phyloP scores from a whole-genome alignment of 1,140 invertebrate species.

The Drosophila oshimai region DNA sequence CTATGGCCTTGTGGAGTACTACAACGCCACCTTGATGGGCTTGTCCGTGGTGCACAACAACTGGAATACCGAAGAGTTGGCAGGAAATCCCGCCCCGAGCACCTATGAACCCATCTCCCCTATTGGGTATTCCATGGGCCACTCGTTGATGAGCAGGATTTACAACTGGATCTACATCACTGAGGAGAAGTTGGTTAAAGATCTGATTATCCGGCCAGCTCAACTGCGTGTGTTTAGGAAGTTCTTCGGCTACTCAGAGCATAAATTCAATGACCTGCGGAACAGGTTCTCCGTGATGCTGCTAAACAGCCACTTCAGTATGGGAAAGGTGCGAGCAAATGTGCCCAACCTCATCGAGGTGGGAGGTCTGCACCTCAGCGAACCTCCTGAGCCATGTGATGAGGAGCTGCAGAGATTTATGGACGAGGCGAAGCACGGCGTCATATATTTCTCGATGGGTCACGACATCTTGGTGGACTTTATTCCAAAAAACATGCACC shows the following conservation, averaged over 20 bases:
- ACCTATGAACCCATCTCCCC: constrained; percentile 69
- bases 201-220: constrained; percentile 19
- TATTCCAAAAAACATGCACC: constrained; percentile 83
- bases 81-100: constrained; percentile 54
- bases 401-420: constrained; percentile 83
- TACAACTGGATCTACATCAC: constrained; percentile 68
- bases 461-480: constrained; percentile 84
- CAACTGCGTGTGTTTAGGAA: constrained; percentile 65
- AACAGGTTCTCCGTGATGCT: constrained; percentile 49
- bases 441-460: constrained; percentile 86
- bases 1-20: constrained; percentile 47
- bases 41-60: constrained; percentile 18
- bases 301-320: constrained; percentile 58
- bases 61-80: constrained; percentile 28
- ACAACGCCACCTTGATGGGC: constrained; percentile 48
- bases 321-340: constrained; percentile 55
- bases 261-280: constrained; percentile 30
- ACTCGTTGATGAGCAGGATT: constrained; percentile 76
- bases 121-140: constrained; percentile 45
- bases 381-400: constrained; percentile 59
- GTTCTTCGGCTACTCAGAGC: constrained; percentile 42
- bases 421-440: constrained; percentile 84
- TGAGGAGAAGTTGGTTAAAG: constrained; percentile 38
- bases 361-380: constrained; percentile 84
- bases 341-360: constrained; percentile 77